Evolutionary conservation across 2,797 vertebrate genomes (phyloP), one percentile per base, ranked within the genome.

Genomic region (Pygocentrus nattereri): DNA sequence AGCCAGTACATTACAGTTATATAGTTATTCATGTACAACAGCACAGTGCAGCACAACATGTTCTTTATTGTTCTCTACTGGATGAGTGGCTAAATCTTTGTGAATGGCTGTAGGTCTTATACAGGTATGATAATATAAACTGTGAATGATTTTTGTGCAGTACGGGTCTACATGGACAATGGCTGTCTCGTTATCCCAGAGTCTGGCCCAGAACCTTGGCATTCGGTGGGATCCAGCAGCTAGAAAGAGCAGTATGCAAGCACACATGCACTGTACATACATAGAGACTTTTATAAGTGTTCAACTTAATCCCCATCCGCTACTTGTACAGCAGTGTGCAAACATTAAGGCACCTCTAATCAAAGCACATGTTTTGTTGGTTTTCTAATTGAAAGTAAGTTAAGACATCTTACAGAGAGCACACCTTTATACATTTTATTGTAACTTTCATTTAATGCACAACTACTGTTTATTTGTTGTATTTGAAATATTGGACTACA

Each of bases 131-230:
- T 41, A 38, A 41, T 41, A 11, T 38, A 19, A 67, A 38, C 38
- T 67, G 18, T 41, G 8, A 65, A 34, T 38, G 62, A 19, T 65
- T 8, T 82, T 52, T 85, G 74, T 89, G 87, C 94, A 99, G 98
- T 99, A 98, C 69, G 97, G 96, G 76, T 93, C 91, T 85, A 91
- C 94, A 82, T 93, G 94, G 95, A 93, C 96, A 80, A 96, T 98
- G 96, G 96, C 95, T 15, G 93, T 92, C 82, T 95, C 96, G 47
- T 90, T 99, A 49, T 95, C 97, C 21, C 97, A 99, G 90, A 98
- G 97, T 90, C 93, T 99, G 92, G 96, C 97, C 85, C 97, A 99
- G 92, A 99, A 99, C 91, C 92, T 99, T 78, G 98, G 97, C 80
- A 98, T 99, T 92, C 98, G 98, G 16, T 99, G 98, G 98, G 97